Percentiles rank a stretch among this genome's conserved stretches.
Conservation (phyloP, 2,113 vertebrate species). For the western clawed frog (Xenopus tropicalis) region UCB_Xtro_10.0 CM004447.2:111516001-111516500, state of each 20-base stretch:
- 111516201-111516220: slow-evolving; percentile 36
- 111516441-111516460: no score
- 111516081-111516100: no score
- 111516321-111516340: neutral
- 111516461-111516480: no score
- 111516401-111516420: no score
- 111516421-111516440: no score
- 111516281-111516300: slow-evolving; percentile 11
- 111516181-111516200: slow-evolving; percentile 1
- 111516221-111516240: slow-evolving; percentile 25
- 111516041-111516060: no score
- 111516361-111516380: neutral
- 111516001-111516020: no score
- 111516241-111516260: slow-evolving; percentile 34
- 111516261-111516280: slow-evolving; percentile 39
- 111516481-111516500: no score
- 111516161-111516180: slow-evolving; percentile 25
- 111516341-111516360: slow-evolving; percentile 16
- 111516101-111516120: neutral
- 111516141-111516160: slow-evolving; percentile 22
- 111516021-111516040: no score
- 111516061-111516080: no score
- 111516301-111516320: slow-evolving; percentile 10
- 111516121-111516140: slow-evolving; percentile 36
- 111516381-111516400: no score